These are phyloP conservation scores for Rotaria socialis DNA, from an alignment of 2,888 invertebrate species.

Conservation along the genomic window DNA sequence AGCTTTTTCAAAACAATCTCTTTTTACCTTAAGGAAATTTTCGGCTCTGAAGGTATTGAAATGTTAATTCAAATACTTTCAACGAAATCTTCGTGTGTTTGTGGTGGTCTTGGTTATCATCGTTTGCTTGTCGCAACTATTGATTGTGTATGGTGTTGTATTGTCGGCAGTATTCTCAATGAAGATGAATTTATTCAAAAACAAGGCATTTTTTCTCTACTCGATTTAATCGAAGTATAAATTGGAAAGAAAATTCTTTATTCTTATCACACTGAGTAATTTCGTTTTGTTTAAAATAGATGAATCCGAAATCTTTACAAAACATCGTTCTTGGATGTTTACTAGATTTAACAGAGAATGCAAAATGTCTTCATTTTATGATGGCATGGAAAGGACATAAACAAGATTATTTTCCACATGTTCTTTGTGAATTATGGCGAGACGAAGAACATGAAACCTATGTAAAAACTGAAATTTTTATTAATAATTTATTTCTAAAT, in stretches of 20 bases:
- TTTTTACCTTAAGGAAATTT: conserved; percentile 53
- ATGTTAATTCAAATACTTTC: conserved; percentile 55
- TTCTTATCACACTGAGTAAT: not conserved
- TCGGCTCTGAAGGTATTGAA: conserved; percentile 57
- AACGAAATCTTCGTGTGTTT: conserved; percentile 53
- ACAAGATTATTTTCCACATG: conserved; percentile 54
- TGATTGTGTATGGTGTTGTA: conserved; percentile 57
- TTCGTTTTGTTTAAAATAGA: not conserved
- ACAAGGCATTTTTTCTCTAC: conserved; percentile 57
- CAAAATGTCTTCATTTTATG: conserved; percentile 57
- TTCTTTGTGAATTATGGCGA: conserved; percentile 59
- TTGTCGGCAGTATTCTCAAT: conserved; percentile 56
- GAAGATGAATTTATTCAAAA: conserved; percentile 59
- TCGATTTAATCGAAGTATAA: conserved; percentile 57
- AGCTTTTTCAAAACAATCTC: not conserved
- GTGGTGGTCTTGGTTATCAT: conserved; percentile 59
- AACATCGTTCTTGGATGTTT: conserved; percentile 58
- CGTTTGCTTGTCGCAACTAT: conserved; percentile 56
- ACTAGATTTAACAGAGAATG: conserved; percentile 58
- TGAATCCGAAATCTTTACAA: conserved; percentile 51
- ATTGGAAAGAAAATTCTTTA: not conserved
- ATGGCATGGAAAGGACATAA: conserved; percentile 56
- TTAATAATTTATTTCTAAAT: not conserved
- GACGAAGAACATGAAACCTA: conserved; percentile 57
- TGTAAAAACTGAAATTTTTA: conserved; percentile 48